Evolutionary conservation across 2,113 vertebrate species (phyloP).

Genomic region (Hippoglossus stenolepis): DNA sequence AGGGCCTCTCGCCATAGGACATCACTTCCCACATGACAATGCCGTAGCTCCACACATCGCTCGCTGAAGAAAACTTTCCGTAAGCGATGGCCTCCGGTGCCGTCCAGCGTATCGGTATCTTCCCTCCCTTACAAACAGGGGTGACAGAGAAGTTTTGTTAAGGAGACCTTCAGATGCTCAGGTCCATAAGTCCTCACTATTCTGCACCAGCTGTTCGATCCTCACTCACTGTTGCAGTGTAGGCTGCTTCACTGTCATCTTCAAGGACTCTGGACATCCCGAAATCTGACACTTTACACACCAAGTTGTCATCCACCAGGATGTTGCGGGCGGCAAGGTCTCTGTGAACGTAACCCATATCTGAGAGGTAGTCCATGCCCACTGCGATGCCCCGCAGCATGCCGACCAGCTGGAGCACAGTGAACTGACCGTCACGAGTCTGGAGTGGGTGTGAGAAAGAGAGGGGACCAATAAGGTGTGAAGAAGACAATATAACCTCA

Average conservation of each 20-base stretch:
- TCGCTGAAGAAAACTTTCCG: conserved; percentile 95
- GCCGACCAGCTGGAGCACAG: conserved; percentile 95
- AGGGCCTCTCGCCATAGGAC: conserved; percentile 97
- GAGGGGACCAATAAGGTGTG: conserved; percentile 1
- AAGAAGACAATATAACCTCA: background rate
- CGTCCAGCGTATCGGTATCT: conserved; percentile 97
- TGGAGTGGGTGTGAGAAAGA: conserved; percentile 62
- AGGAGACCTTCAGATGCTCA: background rate
- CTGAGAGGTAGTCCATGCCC: conserved; percentile 85
- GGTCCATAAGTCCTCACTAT: background rate
- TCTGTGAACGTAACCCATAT: conserved; percentile 84
- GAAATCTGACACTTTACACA: conserved; percentile 98
- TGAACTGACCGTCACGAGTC: conserved; percentile 96
- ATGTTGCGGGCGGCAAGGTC: conserved; percentile 91
- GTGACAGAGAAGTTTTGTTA: background rate
- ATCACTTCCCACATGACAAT: conserved; percentile 99
- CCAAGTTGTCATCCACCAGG: conserved; percentile 93
- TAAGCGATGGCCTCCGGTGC: conserved; percentile 97
- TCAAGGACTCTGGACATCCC: conserved; percentile 94
- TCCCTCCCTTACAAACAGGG: conserved; percentile 87
- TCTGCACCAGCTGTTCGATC: background rate
- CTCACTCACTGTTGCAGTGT: conserved; percentile 79
- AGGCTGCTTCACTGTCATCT: conserved; percentile 85
- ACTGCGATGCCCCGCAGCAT: conserved; percentile 95
- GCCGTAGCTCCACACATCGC: conserved; percentile 95